A percentile compares a stretch with the other conserved stretches of the same genome.
phyloP scores from a whole-genome alignment of 2,113 vertebrate genomes.

The Tonatia bakeri region DNA sequence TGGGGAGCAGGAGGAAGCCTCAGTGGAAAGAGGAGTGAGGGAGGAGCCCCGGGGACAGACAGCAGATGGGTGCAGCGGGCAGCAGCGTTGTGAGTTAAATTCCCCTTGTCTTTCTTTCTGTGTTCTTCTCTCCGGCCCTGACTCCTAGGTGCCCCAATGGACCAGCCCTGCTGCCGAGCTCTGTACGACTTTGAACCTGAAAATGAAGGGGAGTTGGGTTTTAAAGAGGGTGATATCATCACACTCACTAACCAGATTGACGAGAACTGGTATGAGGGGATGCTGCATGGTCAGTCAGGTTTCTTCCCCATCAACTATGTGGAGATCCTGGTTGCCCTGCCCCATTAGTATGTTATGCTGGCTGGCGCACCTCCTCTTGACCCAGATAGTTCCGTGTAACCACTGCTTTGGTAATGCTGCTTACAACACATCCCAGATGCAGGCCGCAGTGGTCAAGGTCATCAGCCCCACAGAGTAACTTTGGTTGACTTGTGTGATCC shows the following conservation, averaged over 20 bases:
- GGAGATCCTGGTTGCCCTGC: conserved; percentile 95
- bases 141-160: conserved; percentile 86
- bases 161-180: conserved; percentile 96
- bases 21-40: neutral
- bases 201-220: conserved; percentile 97
- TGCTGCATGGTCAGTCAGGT: conserved; percentile 96
- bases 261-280: conserved; percentile 99
- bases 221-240: conserved; percentile 98
- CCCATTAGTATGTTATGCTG: conserved; percentile 87
- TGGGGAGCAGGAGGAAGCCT: neutral
- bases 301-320: conserved; percentile 99
- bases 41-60: neutral
- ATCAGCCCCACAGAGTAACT: conserved; percentile 71
- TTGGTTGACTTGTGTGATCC: conserved; percentile 76
- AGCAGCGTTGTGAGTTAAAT: neutral
- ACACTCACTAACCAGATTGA: conserved; percentile 98
- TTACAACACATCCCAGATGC: conserved; percentile 81
- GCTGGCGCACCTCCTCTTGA: conserved; percentile 71
- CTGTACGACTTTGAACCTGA: conserved; percentile 98
- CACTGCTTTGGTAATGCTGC: conserved; percentile 87
- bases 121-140: conserved; percentile 65
- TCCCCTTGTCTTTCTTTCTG: neutral
- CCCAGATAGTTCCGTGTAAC: conserved; percentile 77
- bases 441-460: conserved; percentile 82
- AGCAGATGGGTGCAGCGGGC: neutral